A percentile compares a stretch with the other conserved stretches of the same genome.
phyloP scores from a whole-genome alignment of 2,888 invertebrate species.

The Brachyopa scutellaris region DNA sequence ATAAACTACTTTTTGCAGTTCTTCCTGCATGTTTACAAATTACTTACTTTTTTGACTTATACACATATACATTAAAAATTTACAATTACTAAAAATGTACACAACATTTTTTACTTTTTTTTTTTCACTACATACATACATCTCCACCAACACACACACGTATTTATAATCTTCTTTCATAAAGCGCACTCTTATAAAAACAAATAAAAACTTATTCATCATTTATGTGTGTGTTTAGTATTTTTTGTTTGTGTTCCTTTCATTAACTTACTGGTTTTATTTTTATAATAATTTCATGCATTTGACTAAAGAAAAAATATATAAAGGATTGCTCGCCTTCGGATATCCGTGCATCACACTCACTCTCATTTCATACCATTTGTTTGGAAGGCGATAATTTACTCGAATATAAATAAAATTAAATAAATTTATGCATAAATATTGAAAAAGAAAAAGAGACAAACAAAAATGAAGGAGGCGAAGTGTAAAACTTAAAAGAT shows the following conservation, averaged over 20 bases:
- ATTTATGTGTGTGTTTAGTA: constrained; percentile 37
- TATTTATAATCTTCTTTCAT: constrained; percentile 41
- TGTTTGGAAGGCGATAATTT: constrained; percentile 65
- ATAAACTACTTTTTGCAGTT: constrained; percentile 66
- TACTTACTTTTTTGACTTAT: constrained; percentile 72
- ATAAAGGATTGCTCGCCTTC: constrained; percentile 61
- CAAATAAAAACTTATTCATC: constrained; percentile 37
- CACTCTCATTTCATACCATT: constrained; percentile 50
- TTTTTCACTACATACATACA: constrained; percentile 64
- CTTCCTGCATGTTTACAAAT: constrained; percentile 64
- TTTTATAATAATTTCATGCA: constrained; percentile 61
- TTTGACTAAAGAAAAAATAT: constrained; percentile 63
- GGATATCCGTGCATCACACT: constrained; percentile 51
- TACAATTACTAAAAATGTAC: constrained; percentile 64
- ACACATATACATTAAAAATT: constrained; percentile 73
- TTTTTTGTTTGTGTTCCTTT: constrained; percentile 31
- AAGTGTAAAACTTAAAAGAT: constrained; percentile 52
- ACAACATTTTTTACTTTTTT: constrained; percentile 40
- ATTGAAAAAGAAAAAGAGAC: constrained; percentile 27
- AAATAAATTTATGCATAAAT: constrained; percentile 62
- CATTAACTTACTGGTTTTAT: constrained; percentile 21
- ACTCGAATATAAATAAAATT: constrained; percentile 66
- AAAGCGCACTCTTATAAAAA: constrained; percentile 60
- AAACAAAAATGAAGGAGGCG: constrained; percentile 13
- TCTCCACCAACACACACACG: constrained; percentile 21